Percentiles rank a stretch among this genome's conserved stretches.
Conservation (phyloP, 1,140 invertebrate species). For the Solenopsis invicta region DNA sequence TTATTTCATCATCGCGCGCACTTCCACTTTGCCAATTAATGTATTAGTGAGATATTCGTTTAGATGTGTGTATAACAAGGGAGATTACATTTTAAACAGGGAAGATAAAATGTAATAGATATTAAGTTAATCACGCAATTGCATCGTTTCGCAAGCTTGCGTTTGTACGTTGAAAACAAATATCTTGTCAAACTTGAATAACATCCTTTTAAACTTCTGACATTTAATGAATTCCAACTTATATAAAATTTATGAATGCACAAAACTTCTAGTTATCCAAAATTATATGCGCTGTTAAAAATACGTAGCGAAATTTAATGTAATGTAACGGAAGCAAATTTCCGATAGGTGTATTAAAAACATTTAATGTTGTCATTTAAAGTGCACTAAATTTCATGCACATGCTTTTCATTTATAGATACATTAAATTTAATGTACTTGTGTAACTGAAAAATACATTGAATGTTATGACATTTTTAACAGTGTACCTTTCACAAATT, state of each 20-base stretch:
- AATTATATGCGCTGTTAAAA: neutral
- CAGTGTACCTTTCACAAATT: neutral
- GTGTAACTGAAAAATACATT: too few relatives aligned
- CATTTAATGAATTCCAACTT: neutral
- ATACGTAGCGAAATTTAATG: too few relatives aligned
- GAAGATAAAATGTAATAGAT: neutral
- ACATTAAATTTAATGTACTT: too few relatives aligned
- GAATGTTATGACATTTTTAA: too few relatives aligned
- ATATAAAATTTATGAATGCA: neutral
- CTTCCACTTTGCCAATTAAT: neutral
- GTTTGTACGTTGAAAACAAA: neutral
- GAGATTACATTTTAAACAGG: too few relatives aligned
- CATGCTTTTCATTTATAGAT: neutral
- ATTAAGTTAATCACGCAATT: conserved; percentile 41
- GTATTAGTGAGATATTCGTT: neutral
- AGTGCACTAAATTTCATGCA: too few relatives aligned
- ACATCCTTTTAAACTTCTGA: conserved; percentile 4
- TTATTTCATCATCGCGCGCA: conserved; percentile 8
- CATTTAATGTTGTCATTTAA: too few relatives aligned
- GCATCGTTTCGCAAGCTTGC: neutral
- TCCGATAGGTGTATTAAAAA: too few relatives aligned
- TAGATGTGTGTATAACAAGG: neutral
- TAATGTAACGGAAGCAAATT: too few relatives aligned
- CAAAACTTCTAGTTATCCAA: neutral
- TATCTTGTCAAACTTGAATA: neutral